Conservation (phyloP, 2,888 invertebrate species). For the Alentia gelatinosa region DNA sequence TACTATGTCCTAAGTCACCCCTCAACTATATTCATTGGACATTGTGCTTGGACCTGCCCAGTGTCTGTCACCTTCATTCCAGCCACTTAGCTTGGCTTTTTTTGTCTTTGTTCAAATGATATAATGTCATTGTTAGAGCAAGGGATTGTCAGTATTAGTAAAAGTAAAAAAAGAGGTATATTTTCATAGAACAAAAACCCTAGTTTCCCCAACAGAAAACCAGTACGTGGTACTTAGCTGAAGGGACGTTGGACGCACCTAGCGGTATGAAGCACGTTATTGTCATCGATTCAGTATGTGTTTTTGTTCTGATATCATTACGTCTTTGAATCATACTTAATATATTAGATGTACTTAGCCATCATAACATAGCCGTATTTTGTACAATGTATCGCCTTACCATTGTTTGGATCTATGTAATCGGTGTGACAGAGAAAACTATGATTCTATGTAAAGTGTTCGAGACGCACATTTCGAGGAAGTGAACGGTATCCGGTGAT, state of each 20-base stretch:
- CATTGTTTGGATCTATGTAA: not conserved
- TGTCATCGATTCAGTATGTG: not conserved
- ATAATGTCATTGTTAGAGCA: not conserved
- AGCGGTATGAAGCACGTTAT: not conserved
- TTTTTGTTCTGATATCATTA: not conserved
- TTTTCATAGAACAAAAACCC: not conserved
- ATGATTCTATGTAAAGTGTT: too few species aligned
- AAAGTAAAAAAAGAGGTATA: not conserved
- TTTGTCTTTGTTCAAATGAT: too few species aligned
- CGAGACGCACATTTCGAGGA: not conserved
- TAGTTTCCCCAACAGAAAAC: not conserved
- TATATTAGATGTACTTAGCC: not conserved
- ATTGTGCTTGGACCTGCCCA: not conserved
- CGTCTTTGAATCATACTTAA: not conserved
- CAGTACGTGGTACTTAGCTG: slow-evolving; percentile 5
- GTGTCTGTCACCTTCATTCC: not conserved
- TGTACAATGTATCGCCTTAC: not conserved
- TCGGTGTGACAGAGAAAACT: not conserved
- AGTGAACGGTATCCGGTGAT: not conserved
- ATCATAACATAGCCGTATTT: slow-evolving; percentile 1
- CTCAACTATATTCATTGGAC: not conserved
- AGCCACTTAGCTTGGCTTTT: not conserved
- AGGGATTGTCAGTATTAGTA: not conserved
- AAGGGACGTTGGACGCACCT: not conserved
- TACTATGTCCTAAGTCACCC: not conserved